Evolutionary conservation across 2,888 invertebrate species (phyloP).

Genomic region (Sinelater perroti): DNA sequence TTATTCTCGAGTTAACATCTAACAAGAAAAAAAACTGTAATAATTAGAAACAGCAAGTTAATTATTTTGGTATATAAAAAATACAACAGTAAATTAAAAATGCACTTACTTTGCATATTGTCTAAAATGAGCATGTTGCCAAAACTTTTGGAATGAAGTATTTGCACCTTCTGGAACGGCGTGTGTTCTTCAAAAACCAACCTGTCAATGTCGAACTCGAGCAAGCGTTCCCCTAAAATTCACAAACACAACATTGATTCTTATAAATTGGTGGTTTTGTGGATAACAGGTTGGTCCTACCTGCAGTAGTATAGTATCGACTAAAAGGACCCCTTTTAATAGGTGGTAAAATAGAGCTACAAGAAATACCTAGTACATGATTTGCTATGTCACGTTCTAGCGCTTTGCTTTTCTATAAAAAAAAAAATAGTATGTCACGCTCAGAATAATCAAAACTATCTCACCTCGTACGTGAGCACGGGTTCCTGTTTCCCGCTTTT

Average conservation of each 20-base stretch:
- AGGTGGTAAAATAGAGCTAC: conserved; percentile 76
- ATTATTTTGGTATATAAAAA: too few species aligned
- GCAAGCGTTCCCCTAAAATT: conserved; percentile 83
- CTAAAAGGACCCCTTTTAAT: conserved; percentile 82
- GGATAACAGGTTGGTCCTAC: conserved; percentile 64
- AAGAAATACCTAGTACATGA: conserved; percentile 71
- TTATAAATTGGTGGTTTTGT: neutral
- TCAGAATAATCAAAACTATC: conserved; percentile 35
- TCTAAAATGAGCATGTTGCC: conserved; percentile 93
- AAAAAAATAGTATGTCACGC: conserved; percentile 28
- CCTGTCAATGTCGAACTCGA: conserved; percentile 90
- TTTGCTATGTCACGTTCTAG: conserved; percentile 78
- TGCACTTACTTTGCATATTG: conserved; percentile 87
- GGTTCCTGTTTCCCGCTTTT: conserved; percentile 78
- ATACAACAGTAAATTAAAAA: too few species aligned
- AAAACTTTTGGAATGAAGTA: conserved; percentile 86
- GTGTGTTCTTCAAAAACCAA: conserved; percentile 84
- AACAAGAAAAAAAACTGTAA: too few species aligned
- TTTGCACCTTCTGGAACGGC: conserved; percentile 89
- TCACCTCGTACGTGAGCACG: conserved; percentile 80
- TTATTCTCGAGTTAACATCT: too few species aligned
- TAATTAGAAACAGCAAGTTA: too few species aligned
- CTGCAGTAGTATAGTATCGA: conserved; percentile 86
- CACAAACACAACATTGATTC: conserved; percentile 45
- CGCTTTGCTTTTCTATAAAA: conserved; percentile 74